A percentile compares a stretch with the other conserved stretches of the same genome.
Conservation (phyloP, 64 coral and sea anemone species). For the Dendronephthya gigantea region DNA sequence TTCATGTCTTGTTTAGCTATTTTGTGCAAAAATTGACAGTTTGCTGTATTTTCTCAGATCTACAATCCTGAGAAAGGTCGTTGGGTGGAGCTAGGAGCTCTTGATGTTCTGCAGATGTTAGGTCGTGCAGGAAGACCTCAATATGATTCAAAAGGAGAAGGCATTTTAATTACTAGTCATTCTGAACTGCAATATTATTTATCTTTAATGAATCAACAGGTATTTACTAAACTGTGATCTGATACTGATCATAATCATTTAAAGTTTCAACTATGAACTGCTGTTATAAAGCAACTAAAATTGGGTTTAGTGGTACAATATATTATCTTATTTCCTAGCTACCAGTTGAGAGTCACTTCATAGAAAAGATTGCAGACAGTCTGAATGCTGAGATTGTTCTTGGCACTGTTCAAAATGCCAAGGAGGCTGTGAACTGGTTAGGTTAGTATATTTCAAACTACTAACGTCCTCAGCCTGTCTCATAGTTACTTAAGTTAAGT, state of each 20-base stretch:
- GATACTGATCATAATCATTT: too few relatives aligned
- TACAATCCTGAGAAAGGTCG: constrained; percentile 96
- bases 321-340: constrained; percentile 35
- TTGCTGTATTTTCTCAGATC: constrained; percentile 47
- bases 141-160: constrained; percentile 94
- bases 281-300: not conserved
- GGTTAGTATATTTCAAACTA: constrained; percentile 20
- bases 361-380: constrained; percentile 82
- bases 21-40: too few relatives aligned
- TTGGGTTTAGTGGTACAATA: not conserved
- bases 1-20: too few relatives aligned
- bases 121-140: constrained; percentile 94
- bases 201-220: constrained; percentile 99
- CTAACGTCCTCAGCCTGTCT: not conserved
- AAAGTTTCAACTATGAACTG: not conserved
- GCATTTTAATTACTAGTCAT: constrained; percentile 88
- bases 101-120: constrained; percentile 94
- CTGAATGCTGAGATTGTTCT: constrained; percentile 97
- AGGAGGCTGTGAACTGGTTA: constrained; percentile 91
- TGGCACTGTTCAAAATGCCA: constrained; percentile 93
- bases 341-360: constrained; percentile 95
- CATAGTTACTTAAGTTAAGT: too few relatives aligned
- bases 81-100: constrained; percentile 90
- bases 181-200: constrained; percentile 93
- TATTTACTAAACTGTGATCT: too few relatives aligned